Conservation (phyloP, 2,797 vertebrate species). For the Enteromius radiatus region DNA sequence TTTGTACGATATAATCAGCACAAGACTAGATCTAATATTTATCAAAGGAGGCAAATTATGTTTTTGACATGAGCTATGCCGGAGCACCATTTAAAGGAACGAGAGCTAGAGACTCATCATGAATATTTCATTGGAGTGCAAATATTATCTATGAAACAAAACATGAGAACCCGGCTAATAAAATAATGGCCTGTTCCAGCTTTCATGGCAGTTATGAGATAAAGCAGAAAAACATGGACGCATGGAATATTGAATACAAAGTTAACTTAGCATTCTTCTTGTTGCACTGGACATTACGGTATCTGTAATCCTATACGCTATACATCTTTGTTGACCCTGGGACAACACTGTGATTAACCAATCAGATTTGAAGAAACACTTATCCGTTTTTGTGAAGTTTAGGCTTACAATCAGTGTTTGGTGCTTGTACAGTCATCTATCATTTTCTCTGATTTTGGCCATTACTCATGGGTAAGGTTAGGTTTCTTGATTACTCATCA, state of each 20-base stretch:
- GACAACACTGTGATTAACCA: too few relatives aligned
- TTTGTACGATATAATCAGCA: neutral
- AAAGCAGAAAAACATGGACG: neutral
- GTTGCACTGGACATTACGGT: neutral
- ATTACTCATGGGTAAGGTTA: too few relatives aligned
- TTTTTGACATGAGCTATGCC: conserved; percentile 28
- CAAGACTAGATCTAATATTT: conserved; percentile 19
- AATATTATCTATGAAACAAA: conserved; percentile 26
- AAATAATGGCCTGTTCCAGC: neutral
- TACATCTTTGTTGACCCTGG: too few relatives aligned
- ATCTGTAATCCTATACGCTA: neutral
- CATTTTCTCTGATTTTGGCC: too few relatives aligned
- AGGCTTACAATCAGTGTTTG: too few relatives aligned
- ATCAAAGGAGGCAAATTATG: conserved; percentile 13
- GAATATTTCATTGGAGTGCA: conserved; percentile 35
- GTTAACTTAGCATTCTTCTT: neutral
- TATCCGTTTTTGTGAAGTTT: too few relatives aligned
- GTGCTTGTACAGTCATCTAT: too few relatives aligned
- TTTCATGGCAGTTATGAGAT: conserved; percentile 23
- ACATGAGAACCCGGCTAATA: conserved; percentile 18
- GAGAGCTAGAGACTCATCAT: neutral
- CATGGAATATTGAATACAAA: neutral
- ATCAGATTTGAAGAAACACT: too few relatives aligned
- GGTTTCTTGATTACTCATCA: neutral
- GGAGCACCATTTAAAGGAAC: conserved; percentile 13